These are phyloP conservation scores for Siderastrea radians DNA, from an alignment of 92 coral and sea anemone species.

Conservation along the genomic window DNA sequence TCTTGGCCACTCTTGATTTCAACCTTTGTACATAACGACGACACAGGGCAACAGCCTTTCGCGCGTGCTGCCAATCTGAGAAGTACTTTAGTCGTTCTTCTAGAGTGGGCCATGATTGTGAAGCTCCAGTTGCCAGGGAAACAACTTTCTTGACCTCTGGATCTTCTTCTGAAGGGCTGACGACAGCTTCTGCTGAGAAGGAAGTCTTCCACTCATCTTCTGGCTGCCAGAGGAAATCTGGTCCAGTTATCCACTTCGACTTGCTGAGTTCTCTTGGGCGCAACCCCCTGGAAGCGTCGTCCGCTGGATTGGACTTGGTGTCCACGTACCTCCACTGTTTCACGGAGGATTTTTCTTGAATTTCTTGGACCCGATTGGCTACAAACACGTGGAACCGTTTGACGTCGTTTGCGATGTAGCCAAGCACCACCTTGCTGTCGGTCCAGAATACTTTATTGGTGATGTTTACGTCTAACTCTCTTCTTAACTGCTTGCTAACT, in stretches of 20 bases:
- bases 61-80: conserved; percentile 36
- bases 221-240: conserved; percentile 8
- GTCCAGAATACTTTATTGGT: too few relatives aligned
- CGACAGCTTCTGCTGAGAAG: not conserved
- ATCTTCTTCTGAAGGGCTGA: not conserved
- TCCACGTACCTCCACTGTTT: conserved; percentile 5
- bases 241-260: conserved; percentile 35
- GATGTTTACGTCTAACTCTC: too few relatives aligned
- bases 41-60: conserved; percentile 36
- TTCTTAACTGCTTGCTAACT: too few relatives aligned
- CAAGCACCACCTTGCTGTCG: too few relatives aligned
- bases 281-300: conserved; percentile 23
- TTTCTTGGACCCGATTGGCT: too few relatives aligned
- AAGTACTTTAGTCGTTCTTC: conserved; percentile 28
- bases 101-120: conserved; percentile 16
- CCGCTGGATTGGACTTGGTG: conserved; percentile 53
- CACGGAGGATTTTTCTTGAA: too few relatives aligned
- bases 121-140: conserved; percentile 28
- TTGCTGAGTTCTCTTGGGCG: not conserved
- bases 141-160: conserved; percentile 27
- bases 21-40: conserved; percentile 1
- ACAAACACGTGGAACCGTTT: too few relatives aligned
- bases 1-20: not conserved
- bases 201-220: conserved; percentile 9
- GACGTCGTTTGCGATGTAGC: too few relatives aligned